Evolutionary conservation across 2,888 invertebrate genomes (phyloP), one percentile per base, ranked within the genome.

Genomic region (Nematopogon swammerdamellus): DNA sequence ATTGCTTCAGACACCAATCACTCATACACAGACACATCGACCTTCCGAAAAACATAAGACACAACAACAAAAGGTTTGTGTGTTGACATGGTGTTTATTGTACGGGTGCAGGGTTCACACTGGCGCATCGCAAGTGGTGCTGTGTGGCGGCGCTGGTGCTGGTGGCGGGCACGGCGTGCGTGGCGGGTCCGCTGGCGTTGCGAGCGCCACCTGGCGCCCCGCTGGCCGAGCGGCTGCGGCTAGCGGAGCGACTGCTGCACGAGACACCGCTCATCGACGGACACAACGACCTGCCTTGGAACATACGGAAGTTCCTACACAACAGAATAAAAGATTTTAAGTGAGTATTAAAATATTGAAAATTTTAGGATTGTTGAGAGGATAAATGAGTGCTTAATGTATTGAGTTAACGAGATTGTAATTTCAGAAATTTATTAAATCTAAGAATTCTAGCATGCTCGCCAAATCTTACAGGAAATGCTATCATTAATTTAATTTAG

Each of bases 241-340:
- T 88, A 52, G 89, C 89, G 11, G 85, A 86, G 52, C 82, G 88
- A 56, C 81, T 90, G 20, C 77, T 90, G 54, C 86, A 88, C 65
- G 88, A 89, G 76, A 88, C 89, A 58, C 90, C 90, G 57, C 85
- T 91, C 58, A 84, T 91, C 59, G 91, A 91, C 70, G 92, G 92
- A 57, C 93, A 94, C 83, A 94, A 94, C 76, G 94, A 94, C 71
- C 80, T 93, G 56, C 92, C 93, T 14, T 93, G 92, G 92, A 93
- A 93, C 72, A 91, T 94, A 68, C 82, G 93, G 57, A 92, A 92
- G 75, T 92, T 93, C 76, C 82, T 92, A 67, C 92, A 92, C 73
- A 93, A 93, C 72, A 88, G 89, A 68, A 85, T 94, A 60, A 89
- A 89, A 68, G 90, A 91, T 68, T 91, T 93, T 63, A 85, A 86